A percentile compares a stretch with the other conserved stretches of the same genome.
Conservation (phyloP, 2,797 vertebrate genomes). For the Trachurus trachurus region DNA sequence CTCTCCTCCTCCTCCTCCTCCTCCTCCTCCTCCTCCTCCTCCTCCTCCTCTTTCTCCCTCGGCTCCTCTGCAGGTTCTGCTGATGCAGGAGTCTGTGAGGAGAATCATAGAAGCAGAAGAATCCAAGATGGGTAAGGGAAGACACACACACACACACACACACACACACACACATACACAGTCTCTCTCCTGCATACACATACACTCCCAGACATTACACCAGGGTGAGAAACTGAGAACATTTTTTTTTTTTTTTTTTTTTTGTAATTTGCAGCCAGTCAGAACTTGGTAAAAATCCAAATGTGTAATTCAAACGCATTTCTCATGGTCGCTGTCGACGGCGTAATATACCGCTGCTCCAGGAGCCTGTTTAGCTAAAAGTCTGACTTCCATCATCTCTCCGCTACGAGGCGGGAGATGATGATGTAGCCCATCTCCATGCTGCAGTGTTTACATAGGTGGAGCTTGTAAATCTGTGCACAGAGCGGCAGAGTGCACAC, state of each 20-base stretch:
- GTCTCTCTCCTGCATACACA: not conserved
- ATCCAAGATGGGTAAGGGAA: conserved; percentile 94
- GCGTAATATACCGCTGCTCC: conserved; percentile 26
- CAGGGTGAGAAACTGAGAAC: conserved; percentile 36
- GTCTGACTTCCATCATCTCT: conserved; percentile 42
- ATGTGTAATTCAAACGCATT: conserved; percentile 51
- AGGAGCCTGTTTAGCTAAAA: conserved; percentile 27
- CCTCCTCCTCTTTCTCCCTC: conserved; percentile 26
- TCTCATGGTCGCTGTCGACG: conserved; percentile 31
- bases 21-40: conserved; percentile 1
- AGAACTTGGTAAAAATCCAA: conserved; percentile 54
- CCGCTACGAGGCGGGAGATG: conserved; percentile 34
- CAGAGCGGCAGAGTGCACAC: conserved; percentile 13
- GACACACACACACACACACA: conserved; percentile 17
- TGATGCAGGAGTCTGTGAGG: conserved; percentile 99
- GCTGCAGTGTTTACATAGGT: conserved; percentile 38
- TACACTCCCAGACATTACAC: conserved; percentile 16
- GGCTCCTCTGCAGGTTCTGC: conserved; percentile 88
- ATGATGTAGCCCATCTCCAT: conserved; percentile 30
- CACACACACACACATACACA: not conserved
- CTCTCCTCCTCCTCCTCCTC: conserved; percentile 11
- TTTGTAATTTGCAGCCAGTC: conserved; percentile 40
- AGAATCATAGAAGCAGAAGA: conserved; percentile 97
- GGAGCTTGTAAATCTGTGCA: conserved; percentile 19
- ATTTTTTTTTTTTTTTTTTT: conserved; percentile 9